Percentiles rank a stretch among this genome's conserved stretches.
These are phyloP conservation scores for Pantherophis guttatus DNA, from an alignment of 2,113 vertebrate species.

Conservation along the genomic window DNA sequence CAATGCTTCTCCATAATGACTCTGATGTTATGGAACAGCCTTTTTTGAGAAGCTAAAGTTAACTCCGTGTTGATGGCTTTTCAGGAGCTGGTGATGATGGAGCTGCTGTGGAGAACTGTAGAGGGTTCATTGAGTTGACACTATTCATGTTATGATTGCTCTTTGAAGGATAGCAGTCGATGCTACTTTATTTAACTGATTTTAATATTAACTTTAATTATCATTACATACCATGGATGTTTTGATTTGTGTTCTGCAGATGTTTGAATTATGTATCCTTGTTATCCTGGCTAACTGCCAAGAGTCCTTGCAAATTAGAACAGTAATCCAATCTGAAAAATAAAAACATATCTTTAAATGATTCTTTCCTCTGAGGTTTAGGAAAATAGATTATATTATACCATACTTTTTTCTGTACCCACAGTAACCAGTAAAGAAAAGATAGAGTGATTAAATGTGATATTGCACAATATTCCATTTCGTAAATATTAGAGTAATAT, in stretches of 20 bases:
- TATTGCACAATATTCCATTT: not conserved
- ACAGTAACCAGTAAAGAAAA: not conserved
- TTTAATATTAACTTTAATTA: not conserved
- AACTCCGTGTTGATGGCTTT: not conserved
- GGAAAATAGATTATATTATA: not conserved
- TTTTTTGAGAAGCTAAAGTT: not conserved
- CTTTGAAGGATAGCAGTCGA: not conserved
- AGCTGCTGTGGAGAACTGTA: not conserved
- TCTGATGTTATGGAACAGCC: not conserved
- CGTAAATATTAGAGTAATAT: not conserved
- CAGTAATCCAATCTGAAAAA: not conserved
- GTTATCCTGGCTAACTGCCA: not conserved
- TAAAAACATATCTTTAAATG: not conserved
- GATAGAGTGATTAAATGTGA: not conserved
- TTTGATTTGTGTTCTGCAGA: not conserved
- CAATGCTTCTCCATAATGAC: not conserved
- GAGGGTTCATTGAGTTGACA: not conserved
- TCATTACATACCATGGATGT: not conserved
- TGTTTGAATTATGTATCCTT: not conserved
- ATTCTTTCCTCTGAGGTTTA: not conserved
- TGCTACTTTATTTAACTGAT: not conserved
- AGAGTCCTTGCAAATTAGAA: not conserved
- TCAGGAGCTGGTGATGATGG: not conserved
- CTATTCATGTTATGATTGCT: not conserved
- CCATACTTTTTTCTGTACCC: not conserved